Evolutionary conservation across 2,888 invertebrate species (phyloP).

Genomic region (Nomada ferruginata): DNA sequence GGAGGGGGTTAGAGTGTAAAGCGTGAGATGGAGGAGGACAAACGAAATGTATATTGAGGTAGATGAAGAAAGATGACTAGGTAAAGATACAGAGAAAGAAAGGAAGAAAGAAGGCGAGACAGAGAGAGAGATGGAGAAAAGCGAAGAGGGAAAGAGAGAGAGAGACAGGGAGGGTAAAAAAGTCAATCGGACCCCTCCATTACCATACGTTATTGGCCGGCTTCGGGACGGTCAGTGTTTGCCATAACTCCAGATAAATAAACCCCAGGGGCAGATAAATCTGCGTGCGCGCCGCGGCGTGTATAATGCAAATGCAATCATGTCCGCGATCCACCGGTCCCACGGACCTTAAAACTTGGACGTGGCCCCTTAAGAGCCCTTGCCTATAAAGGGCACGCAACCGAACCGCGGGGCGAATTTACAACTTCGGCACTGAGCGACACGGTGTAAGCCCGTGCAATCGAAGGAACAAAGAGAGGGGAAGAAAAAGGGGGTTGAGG

Average conservation of each 20-base stretch:
- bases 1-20: slow-evolving; percentile 19
- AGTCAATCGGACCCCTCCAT: slow-evolving; percentile 80
- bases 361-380: slow-evolving; percentile 69
- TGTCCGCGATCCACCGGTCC: slow-evolving; percentile 76
- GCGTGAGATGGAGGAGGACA: slow-evolving; percentile 1
- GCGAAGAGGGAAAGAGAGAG: slow-evolving; percentile 35
- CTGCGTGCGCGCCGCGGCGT: slow-evolving; percentile 78
- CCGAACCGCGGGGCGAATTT: slow-evolving; percentile 69
- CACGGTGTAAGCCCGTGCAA: slow-evolving; percentile 58
- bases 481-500: not conserved
- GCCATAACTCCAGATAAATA: slow-evolving; percentile 84
- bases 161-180: slow-evolving; percentile 66
- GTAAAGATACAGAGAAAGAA: slow-evolving; percentile 31
- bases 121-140: slow-evolving; percentile 42
- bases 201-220: slow-evolving; percentile 82
- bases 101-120: slow-evolving; percentile 65
- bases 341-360: slow-evolving; percentile 74
- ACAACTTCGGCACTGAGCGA: slow-evolving; percentile 63
- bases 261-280: slow-evolving; percentile 82
- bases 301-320: slow-evolving; percentile 84
- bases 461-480: slow-evolving; percentile 31
- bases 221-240: slow-evolving; percentile 79
- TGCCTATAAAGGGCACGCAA: slow-evolving; percentile 73
- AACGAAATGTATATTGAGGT: not conserved
- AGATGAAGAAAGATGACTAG: slow-evolving; percentile 23